A percentile compares a stretch with the other conserved stretches of the same genome.
These are phyloP conservation scores for Tachysurus fulvidraco DNA, from an alignment of 2,113 vertebrate genomes.

Conservation along the genomic window DNA sequence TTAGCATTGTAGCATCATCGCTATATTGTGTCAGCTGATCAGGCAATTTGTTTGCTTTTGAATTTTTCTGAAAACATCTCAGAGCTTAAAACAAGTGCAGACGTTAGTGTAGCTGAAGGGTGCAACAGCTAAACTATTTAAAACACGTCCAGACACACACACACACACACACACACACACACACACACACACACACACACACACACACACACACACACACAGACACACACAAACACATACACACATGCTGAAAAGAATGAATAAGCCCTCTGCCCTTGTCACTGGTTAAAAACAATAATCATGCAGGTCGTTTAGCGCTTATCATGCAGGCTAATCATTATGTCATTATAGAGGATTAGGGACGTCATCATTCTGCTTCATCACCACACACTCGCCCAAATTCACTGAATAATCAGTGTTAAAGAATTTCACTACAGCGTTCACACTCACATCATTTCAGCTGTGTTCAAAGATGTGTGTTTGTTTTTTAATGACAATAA, in stretches of 20 bases:
- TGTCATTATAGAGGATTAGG: slow-evolving; percentile 4
- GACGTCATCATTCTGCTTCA: not conserved
- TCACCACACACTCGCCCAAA: not conserved
- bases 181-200: not conserved
- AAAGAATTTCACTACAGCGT: not conserved
- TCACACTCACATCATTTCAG: no score
- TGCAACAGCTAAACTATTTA: slow-evolving; percentile 16
- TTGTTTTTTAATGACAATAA: no score
- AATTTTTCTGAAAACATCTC: not conserved
- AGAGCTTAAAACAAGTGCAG: not conserved
- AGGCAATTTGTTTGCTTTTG: not conserved
- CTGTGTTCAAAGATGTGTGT: no score
- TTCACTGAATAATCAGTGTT: not conserved
- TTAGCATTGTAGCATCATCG: not conserved
- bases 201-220: not conserved
- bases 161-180: not conserved
- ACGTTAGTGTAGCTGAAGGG: slow-evolving; percentile 6
- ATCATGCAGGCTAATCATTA: slow-evolving; percentile 1
- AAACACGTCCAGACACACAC: slow-evolving; percentile 5
- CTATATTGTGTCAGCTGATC: not conserved
- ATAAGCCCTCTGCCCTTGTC: not conserved
- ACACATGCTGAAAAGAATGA: not conserved
- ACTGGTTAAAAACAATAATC: slow-evolving; percentile 2
- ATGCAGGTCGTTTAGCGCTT: not conserved
- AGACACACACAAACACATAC: slow-evolving; percentile 7